Conservation (phyloP, 1,140 invertebrate species). For the Papilio xuthus region DNA sequence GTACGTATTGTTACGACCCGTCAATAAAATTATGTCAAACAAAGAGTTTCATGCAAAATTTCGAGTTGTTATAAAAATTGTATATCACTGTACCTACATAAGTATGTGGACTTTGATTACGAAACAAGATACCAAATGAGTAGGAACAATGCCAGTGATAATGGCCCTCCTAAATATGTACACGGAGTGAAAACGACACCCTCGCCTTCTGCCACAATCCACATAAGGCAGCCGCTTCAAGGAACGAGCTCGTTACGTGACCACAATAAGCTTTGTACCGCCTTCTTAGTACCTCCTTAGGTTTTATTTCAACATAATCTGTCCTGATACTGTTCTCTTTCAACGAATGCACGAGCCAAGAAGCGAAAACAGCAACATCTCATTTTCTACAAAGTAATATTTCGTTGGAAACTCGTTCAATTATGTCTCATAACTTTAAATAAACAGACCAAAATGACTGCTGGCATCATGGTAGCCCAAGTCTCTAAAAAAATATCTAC, state of each 20-base stretch:
- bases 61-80: not conserved
- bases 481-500: too few relatives aligned
- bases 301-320: conserved; percentile 31
- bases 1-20: not conserved
- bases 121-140: conserved; percentile 50
- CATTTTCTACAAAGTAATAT: not conserved
- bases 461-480: too few relatives aligned
- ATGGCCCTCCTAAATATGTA: conserved; percentile 54
- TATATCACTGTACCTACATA: conserved; percentile 33
- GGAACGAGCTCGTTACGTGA: conserved; percentile 44
- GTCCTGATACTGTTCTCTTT: conserved; percentile 5
- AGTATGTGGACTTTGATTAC: conserved; percentile 40
- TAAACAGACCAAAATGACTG: not conserved
- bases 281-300: conserved; percentile 30
- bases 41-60: not conserved
- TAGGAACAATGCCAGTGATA: conserved; percentile 58
- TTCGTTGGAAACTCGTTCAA: not conserved
- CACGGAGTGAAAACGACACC: conserved; percentile 57
- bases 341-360: not conserved
- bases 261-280: conserved; percentile 34
- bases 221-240: conserved; percentile 46
- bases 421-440: not conserved
- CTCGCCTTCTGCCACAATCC: conserved; percentile 40
- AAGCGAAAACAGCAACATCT: conserved; percentile 10
- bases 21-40: not conserved